A percentile compares a stretch with the other conserved stretches of the same genome.
Conservation (phyloP, 2,113 vertebrate species). For the Saimiri boliviensis region DNA sequence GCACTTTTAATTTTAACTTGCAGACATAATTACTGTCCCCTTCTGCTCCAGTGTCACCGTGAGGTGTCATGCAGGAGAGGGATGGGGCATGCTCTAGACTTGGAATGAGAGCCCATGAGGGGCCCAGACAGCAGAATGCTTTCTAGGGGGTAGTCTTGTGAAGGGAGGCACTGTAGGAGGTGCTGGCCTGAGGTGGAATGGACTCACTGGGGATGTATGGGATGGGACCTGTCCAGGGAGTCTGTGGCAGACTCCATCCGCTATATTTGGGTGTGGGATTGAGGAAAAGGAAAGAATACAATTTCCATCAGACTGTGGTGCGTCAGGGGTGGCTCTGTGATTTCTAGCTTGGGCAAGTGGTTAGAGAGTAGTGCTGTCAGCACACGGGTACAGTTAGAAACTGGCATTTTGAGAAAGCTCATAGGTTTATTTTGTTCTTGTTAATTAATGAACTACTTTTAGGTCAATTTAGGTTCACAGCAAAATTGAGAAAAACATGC, state of each 20-base stretch:
- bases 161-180: no score
- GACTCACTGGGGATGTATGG: not conserved
- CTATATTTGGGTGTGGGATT: not conserved
- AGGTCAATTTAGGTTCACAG: not conserved
- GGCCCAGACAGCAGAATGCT: accelerated
- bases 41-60: not conserved
- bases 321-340: accelerated
- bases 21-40: not conserved
- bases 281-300: not conserved
- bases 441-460: not conserved
- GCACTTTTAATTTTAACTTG: not conserved
- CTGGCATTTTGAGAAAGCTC: not conserved
- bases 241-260: not conserved
- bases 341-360: not conserved
- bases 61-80: not conserved
- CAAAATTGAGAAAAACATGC: not conserved
- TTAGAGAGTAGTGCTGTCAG: not conserved
- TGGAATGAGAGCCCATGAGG: not conserved
- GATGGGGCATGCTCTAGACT: not conserved
- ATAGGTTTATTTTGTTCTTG: not conserved
- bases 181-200: accelerated
- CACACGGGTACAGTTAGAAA: not conserved
- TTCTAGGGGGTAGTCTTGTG: not conserved
- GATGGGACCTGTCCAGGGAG: not conserved
- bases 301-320: not conserved